These are phyloP conservation scores for Tetheella fluctuosa DNA, from an alignment of 2,888 invertebrate species.

Conservation along the genomic window DNA sequence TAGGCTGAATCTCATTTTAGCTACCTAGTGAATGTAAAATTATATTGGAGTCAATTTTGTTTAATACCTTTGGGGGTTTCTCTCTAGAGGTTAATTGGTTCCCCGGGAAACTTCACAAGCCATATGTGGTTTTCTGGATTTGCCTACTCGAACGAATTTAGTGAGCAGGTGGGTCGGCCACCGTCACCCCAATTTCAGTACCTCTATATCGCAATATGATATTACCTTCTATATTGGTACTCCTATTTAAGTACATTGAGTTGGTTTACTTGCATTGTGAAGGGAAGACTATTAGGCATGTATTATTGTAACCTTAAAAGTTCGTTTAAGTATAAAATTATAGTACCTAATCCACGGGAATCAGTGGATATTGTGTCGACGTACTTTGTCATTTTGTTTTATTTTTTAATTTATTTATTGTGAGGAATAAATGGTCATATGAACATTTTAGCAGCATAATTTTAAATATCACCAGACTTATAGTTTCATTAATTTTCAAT, in stretches of 20 bases:
- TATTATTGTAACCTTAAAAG: neutral
- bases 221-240: constrained; percentile 20
- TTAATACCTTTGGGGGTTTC: constrained; percentile 54
- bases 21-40: constrained; percentile 56
- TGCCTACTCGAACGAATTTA: constrained; percentile 53
- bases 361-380: no score
- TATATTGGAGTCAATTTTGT: constrained; percentile 72
- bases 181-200: constrained; percentile 17
- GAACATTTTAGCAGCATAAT: no score
- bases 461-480: no score
- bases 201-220: constrained; percentile 45
- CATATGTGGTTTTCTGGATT: constrained; percentile 69
- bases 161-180: constrained; percentile 45
- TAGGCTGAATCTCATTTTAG: constrained; percentile 52
- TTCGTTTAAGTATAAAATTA: no score
- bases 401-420: no score
- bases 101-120: constrained; percentile 61
- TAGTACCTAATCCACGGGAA: no score
- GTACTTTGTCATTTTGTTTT: no score
- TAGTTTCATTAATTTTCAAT: no score
- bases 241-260: neutral
- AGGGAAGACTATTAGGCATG: neutral
- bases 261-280: neutral
- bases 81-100: constrained; percentile 66
- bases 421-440: no score